phyloP scores from a whole-genome alignment of 2,797 vertebrate species.

The Syngnathus rostellatus region DNA sequence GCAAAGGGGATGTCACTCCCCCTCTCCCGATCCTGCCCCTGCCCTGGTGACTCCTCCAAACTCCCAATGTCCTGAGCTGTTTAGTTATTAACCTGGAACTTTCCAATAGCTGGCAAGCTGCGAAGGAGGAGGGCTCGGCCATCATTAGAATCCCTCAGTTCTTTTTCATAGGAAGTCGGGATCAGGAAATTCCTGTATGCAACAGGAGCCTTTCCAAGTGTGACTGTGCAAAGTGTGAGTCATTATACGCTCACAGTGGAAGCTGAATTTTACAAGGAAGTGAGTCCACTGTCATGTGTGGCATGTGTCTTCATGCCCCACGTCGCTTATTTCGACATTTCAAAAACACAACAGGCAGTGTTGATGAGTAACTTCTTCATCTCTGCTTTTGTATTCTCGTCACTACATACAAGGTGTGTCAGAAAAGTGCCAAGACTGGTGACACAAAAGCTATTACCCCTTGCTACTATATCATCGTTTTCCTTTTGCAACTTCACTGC shows the following conservation, averaged over 20 bases:
- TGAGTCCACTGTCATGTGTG: slow-evolving; percentile 24
- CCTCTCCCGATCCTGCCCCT: slow-evolving; percentile 7
- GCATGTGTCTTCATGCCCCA: slow-evolving; percentile 46
- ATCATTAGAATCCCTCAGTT: slow-evolving; percentile 19
- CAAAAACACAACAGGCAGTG: neutral
- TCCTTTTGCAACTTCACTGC: no score
- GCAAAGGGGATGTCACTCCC: slow-evolving; percentile 6
- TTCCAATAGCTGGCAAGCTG: slow-evolving; percentile 55
- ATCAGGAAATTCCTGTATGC: slow-evolving; percentile 73
- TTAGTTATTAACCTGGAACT: slow-evolving; percentile 71
- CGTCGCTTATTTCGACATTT: slow-evolving; percentile 20
- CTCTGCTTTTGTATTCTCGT: neutral
- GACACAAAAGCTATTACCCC: neutral
- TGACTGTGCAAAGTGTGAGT: slow-evolving; percentile 54
- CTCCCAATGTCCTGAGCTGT: slow-evolving; percentile 33
- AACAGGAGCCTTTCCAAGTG: slow-evolving; percentile 44
- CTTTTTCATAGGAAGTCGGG: slow-evolving; percentile 45
- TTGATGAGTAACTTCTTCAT: neutral
- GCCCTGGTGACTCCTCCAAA: slow-evolving; percentile 40
- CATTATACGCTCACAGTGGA: slow-evolving; percentile 19
- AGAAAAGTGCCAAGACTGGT: neutral
- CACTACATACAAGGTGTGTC: neutral
- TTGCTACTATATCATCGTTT: no score
- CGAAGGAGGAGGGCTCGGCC: slow-evolving; percentile 20
- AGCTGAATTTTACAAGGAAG: slow-evolving; percentile 10